phyloP scores from a whole-genome alignment of 2,888 invertebrate genomes.

The Xestia rhomboidea region DNA sequence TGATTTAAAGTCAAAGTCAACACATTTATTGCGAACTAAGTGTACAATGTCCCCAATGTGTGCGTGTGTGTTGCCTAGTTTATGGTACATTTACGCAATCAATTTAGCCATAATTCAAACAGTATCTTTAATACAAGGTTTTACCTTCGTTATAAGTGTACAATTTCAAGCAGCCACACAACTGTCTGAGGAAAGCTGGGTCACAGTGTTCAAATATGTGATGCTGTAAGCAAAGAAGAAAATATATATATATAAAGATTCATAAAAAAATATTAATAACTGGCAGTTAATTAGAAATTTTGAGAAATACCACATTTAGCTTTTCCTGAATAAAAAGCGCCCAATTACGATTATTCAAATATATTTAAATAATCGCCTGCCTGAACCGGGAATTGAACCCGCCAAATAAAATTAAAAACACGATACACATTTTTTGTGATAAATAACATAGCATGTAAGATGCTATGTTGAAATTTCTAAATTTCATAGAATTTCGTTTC shows the following conservation, averaged over 20 bases:
- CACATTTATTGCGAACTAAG: too few relatives aligned
- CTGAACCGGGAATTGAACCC: too few relatives aligned
- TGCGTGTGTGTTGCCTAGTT: not conserved
- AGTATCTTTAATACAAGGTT: not conserved
- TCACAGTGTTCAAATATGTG: slow-evolving; percentile 80
- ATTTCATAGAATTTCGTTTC: too few relatives aligned
- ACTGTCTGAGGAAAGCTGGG: slow-evolving; percentile 81
- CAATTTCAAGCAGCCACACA: slow-evolving; percentile 80
- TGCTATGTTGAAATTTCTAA: too few relatives aligned
- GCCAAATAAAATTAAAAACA: too few relatives aligned
- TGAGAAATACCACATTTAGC: not conserved
- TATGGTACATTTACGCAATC: not conserved
- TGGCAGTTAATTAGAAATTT: not conserved
- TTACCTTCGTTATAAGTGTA: slow-evolving; percentile 81
- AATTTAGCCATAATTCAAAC: not conserved
- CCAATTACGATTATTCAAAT: not conserved
- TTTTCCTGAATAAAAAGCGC: not conserved
- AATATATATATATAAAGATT: slow-evolving; percentile 1
- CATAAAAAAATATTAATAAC: not conserved
- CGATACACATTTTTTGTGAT: too few relatives aligned
- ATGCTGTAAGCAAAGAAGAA: slow-evolving; percentile 75
- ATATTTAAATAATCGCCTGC: too few relatives aligned
- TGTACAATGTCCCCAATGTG: too few relatives aligned
- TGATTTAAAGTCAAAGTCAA: too few relatives aligned
- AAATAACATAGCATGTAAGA: too few relatives aligned